Evolutionary conservation across 2,888 invertebrate genomes (phyloP), one percentile per base, ranked within the genome.

Genomic region (Lapara coniferarum): DNA sequence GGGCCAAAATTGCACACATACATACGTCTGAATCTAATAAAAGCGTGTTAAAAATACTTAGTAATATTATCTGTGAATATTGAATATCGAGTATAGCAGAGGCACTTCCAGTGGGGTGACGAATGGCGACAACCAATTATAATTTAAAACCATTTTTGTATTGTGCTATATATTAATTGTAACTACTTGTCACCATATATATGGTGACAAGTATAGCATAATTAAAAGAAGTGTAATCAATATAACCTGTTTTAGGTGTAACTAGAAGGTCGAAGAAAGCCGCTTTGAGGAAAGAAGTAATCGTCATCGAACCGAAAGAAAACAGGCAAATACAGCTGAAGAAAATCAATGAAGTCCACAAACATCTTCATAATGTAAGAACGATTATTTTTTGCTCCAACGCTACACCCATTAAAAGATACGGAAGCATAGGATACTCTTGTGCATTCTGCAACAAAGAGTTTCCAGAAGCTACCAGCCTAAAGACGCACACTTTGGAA

Each of bases 361-460:
- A 69, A 67, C 70, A 70, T 25, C 19, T 67, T 2, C 69, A 72
- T n/a, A 82, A 82, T 67, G 66, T 81, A 16, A 71, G 71, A 57
- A 77, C 73, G 6, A 73, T 84, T 37, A 59, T 85, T 8, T 66
- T 70, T 4, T 71, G 72, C 49, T 81, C 85, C 0, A 85, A 84
- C 74, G 85, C 87, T 3, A 86, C 86, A 0, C 85, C 85, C 0
- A 86, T 88, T 19, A 76, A 82, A 0, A 75, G 81, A n/a, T 78
- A 79, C 12, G 77, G 78, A 0, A 78, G 84, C 4, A 74, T 82
- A 0, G 85, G 85, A 0, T 89, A 83, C 73, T 71, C 75, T 4
- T 88, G 89, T 71, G 80, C 81, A 49, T 87, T 82, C 74, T 89
- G 89, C 51, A 70, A 79, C 1, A 70, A 73, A 0, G 80, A 84